Percentiles rank a stretch among this genome's conserved stretches.
Conservation (phyloP, 2,113 vertebrate genomes). For the rabbit (Oryctolagus cuniculus) region DNA sequence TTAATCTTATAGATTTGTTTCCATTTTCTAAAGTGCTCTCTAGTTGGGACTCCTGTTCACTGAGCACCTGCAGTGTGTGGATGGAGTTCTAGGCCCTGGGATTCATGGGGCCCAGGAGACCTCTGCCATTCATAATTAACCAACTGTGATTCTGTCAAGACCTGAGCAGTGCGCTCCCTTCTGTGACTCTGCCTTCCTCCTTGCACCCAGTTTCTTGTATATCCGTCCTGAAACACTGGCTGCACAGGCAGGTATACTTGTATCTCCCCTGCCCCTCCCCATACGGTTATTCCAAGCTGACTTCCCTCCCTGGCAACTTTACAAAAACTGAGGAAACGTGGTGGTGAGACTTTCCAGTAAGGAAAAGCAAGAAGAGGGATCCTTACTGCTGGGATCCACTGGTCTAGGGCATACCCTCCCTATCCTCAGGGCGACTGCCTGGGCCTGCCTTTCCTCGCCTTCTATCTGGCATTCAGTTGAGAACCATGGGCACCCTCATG, state of each 20-base stretch:
- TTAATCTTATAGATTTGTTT: constrained; percentile 1
- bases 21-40: neutral
- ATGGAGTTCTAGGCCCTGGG: neutral
- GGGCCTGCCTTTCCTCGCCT: neutral
- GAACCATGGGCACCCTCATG: neutral
- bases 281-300: neutral
- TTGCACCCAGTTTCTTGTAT: neutral
- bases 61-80: neutral
- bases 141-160: neutral
- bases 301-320: neutral
- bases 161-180: neutral
- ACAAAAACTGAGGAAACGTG: neutral
- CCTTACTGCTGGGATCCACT: neutral
- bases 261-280: neutral
- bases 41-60: neutral
- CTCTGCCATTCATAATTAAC: neutral
- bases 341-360: constrained; percentile 25
- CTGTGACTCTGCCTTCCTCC: neutral
- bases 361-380: neutral
- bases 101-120: neutral
- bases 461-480: neutral
- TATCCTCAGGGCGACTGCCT: neutral
- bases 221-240: neutral
- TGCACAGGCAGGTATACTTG: neutral
- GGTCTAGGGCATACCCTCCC: neutral